Base-by-base conservation (phyloP, 1,140 invertebrate species). In the Diabrotica virgifera region DNA sequence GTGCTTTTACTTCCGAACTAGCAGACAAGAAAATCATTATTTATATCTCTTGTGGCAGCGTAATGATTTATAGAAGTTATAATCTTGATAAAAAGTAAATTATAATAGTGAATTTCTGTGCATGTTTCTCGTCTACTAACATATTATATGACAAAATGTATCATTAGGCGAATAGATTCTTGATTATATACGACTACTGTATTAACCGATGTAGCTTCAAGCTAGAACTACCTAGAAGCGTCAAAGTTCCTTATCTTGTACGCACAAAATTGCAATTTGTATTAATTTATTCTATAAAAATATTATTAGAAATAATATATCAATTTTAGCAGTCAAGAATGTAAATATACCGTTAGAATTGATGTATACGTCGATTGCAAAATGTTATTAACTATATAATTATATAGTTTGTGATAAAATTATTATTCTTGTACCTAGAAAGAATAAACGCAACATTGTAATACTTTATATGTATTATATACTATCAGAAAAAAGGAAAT, bases 131-230 rank as follows among this genome's bases (percentile, higher is more conserved):
- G 13, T 64, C 50, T 12, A 11, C 55, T 38, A 58, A 64, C 57
- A 64, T 64, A 59, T 64, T 59, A 24, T 63, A 64, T 59, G 63
- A 64, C 63, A 59, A 64, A 59, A 64, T 64, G 63, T 64, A 64
- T 64, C 63, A 64, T 64, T 64, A 64, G n/a, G 56, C 52, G 56
- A 59, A 64, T 62, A 54, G 52, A 54, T 62, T 54, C 51, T 24
- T 24, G 24, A 24, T 24, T 24, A 24, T 24, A 24, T 24, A 54
- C 52, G 63, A 64, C 50, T 64, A 58, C 63, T 24, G 55, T 46
- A 40, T 35, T 52, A 46, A 12, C 59, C 13, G 35, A 10, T 6
- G 2, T 46, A 46, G 40, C 40, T 46, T 8, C 8, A 3, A 46
- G 40, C n/a, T n/a, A 46, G 40, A 46, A n/a, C 8, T 46, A n/a